Evolutionary conservation across 2,888 invertebrate species (phyloP), one percentile per base, ranked within the genome.

Genomic region (Limulus polyphemus): DNA sequence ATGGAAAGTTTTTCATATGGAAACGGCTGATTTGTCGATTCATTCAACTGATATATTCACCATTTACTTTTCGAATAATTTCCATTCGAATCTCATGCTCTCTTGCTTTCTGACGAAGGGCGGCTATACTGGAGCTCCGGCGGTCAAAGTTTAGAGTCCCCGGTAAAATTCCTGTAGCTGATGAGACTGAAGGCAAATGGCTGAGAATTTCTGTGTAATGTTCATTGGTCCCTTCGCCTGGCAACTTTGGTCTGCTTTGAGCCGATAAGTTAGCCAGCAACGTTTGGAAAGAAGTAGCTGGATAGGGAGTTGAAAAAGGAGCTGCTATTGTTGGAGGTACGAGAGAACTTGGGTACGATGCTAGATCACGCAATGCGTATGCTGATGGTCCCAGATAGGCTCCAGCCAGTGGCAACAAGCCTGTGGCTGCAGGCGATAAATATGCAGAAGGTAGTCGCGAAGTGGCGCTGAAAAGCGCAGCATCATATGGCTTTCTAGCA

Each of bases 21-120:
- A 7, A 32, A 32, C 7, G 32, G 32, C 7, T 32, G 3, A 32
- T 32, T 32, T 32, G 32, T 32, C 7, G 32, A 32, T 3, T 32
- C 32, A 32, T 32, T 32, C 32, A 32, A 32, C 32, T 32, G 32
- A 32, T 32, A 32, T 32, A 32, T 62, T 65, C 65, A 11, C 65
- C 64, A 46, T 67, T 67, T n/a, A 64, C 60, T 46, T 64, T 66
- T 32, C 66, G 54, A n/a, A 67, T 49, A 14, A 63, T 51, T 58
- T 64, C 67, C 58, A 68, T 65, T 52, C 64, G 16, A 10, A 67
- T 65, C 75, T 92, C 91, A 75, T 92, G 91, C 75, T 93, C 92
- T 59, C 92, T 81, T 1, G 93, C 93, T 70, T 91, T 91, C 71
- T 90, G 81, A 69, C 93, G 80, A 51, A 93, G 78, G 0, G 89